Percentiles rank a stretch among this genome's conserved stretches.
phyloP scores from a whole-genome alignment of 2,888 invertebrate species.

The Gasteruption jaculator region DNA sequence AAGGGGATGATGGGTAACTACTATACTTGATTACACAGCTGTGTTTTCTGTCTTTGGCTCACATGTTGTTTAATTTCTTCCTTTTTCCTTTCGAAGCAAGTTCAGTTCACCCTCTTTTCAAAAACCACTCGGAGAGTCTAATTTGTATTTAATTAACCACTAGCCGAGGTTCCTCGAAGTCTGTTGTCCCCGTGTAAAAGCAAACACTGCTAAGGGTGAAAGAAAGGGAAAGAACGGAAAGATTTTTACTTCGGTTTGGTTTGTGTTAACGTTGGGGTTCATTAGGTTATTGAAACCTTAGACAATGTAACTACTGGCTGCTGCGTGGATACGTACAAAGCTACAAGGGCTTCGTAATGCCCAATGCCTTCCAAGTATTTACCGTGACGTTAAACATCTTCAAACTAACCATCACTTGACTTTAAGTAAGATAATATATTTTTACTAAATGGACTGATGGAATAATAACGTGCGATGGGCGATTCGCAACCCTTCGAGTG shows the following conservation, averaged over 20 bases:
- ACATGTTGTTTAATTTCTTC: not conserved
- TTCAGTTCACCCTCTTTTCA: not conserved
- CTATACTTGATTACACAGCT: too few relatives aligned
- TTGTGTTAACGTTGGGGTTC: slow-evolving; percentile 37
- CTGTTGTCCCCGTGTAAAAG: too few relatives aligned
- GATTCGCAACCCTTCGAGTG: too few relatives aligned
- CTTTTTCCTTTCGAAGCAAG: not conserved
- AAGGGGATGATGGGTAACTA: too few relatives aligned
- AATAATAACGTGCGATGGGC: too few relatives aligned
- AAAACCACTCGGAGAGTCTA: slow-evolving; percentile 19
- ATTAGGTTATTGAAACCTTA: slow-evolving; percentile 50
- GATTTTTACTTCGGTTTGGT: slow-evolving; percentile 24
- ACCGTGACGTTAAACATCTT: too few relatives aligned
- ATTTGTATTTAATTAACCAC: slow-evolving; percentile 42
- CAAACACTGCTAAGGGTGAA: slow-evolving; percentile 20
- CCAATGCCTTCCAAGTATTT: too few relatives aligned
- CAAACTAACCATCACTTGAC: too few relatives aligned
- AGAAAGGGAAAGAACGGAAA: slow-evolving; percentile 17
- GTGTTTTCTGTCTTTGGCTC: too few relatives aligned
- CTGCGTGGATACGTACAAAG: slow-evolving; percentile 32
- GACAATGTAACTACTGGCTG: slow-evolving; percentile 43
- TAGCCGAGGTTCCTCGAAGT: too few relatives aligned
- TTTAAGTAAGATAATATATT: too few relatives aligned
- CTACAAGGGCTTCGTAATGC: slow-evolving; percentile 48
- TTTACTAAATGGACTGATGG: too few relatives aligned